These are phyloP conservation scores for Periophthalmus magnuspinnatus DNA, from an alignment of 2,797 vertebrate genomes.

Conservation along the genomic window DNA sequence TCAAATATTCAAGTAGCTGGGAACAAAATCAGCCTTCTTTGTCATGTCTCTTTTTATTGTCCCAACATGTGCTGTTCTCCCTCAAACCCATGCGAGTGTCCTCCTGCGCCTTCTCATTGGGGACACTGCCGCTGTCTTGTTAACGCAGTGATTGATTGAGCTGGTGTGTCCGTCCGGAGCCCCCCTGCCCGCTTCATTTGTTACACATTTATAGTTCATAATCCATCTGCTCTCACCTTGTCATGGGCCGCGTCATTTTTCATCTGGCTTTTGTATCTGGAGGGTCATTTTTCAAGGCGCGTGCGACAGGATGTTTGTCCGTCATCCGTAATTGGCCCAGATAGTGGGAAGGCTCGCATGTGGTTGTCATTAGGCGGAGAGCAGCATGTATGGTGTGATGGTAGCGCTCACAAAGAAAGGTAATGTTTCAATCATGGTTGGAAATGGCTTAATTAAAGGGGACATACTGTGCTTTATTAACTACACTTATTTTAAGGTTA, in stretches of 20 bases:
- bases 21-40: not conserved
- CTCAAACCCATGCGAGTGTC: constrained; percentile 9
- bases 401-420: constrained; percentile 35
- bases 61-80: constrained; percentile 4
- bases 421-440: constrained; percentile 7
- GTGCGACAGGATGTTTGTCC: constrained; percentile 58
- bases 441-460: constrained; percentile 31
- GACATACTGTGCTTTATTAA: not conserved
- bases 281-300: constrained; percentile 52
- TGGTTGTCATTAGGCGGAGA: constrained; percentile 55
- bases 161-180: constrained; percentile 57
- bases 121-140: constrained; percentile 64
- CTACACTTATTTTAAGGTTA: too few species aligned
- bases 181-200: constrained; percentile 67
- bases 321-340: constrained; percentile 51
- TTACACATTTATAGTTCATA: constrained; percentile 73
- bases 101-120: constrained; percentile 29
- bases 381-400: constrained; percentile 6
- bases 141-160: constrained; percentile 74
- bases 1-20: not conserved
- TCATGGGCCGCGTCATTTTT: constrained; percentile 53
- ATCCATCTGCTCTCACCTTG: constrained; percentile 73
- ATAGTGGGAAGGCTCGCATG: constrained; percentile 63
- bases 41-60: constrained; percentile 7
- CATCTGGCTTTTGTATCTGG: constrained; percentile 54